phyloP scores from a whole-genome alignment of 1,140 invertebrate species.

The Laupala kohalensis region DNA sequence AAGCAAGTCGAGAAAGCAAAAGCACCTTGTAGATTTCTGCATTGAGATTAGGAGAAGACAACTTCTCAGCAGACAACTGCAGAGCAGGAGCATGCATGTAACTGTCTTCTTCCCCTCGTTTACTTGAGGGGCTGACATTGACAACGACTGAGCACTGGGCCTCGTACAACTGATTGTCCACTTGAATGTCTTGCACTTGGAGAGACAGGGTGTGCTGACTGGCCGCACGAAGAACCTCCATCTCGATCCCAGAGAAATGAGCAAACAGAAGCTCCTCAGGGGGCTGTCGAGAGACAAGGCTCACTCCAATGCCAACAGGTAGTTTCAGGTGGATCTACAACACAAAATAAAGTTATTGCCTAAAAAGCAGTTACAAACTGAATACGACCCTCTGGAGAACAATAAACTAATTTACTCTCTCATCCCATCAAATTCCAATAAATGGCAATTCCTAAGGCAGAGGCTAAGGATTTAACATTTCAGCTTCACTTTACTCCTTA shows the following conservation, averaged over 20 bases:
- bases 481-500: too few species aligned
- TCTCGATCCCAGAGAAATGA: slow-evolving; percentile 53
- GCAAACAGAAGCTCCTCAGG: slow-evolving; percentile 80
- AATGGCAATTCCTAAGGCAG: too few species aligned
- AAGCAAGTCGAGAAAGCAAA: neutral
- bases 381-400: too few species aligned
- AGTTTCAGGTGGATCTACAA: slow-evolving; percentile 44
- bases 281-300: slow-evolving; percentile 61
- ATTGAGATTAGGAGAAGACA: slow-evolving; percentile 56
- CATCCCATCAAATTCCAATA: too few species aligned
- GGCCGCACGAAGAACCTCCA: slow-evolving; percentile 45
- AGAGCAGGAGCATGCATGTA: slow-evolving; percentile 38
- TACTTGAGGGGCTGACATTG: slow-evolving; percentile 42
- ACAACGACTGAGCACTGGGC: slow-evolving; percentile 70
- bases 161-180: slow-evolving; percentile 67
- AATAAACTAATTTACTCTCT: too few species aligned
- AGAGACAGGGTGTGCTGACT: slow-evolving; percentile 50
- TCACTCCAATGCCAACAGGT: slow-evolving; percentile 62
- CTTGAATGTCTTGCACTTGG: slow-evolving; percentile 47
- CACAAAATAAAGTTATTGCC: neutral
- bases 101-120: slow-evolving; percentile 25
- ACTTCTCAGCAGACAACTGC: slow-evolving; percentile 47
- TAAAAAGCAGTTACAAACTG: too few species aligned
- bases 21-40: slow-evolving; percentile 57
- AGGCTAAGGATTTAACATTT: too few species aligned